Percentiles rank a stretch among this genome's conserved stretches.
Conservation (phyloP, 2,113 vertebrate genomes). For the Boulengeromyrus knoepffleri region DNA sequence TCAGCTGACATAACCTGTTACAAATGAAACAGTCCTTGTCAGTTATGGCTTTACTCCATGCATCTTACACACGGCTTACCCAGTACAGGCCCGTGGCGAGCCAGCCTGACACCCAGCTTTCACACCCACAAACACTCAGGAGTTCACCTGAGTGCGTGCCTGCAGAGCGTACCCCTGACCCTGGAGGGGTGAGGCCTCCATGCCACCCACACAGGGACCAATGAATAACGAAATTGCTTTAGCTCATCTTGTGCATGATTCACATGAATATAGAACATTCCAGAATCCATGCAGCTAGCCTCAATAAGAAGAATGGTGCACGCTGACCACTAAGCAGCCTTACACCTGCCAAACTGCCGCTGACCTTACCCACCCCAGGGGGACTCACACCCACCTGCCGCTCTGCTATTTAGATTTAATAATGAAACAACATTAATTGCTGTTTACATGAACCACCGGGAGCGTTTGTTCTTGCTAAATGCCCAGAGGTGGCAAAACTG, state of each 20-base stretch:
- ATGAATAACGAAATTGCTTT: background rate
- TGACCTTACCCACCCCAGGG: background rate
- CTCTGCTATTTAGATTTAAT: background rate
- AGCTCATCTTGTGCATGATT: background rate
- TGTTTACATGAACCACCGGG: background rate
- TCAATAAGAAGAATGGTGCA: background rate
- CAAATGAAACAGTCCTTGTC: background rate
- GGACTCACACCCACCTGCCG: background rate
- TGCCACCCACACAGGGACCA: background rate
- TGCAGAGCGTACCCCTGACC: background rate
- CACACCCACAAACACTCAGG: background rate
- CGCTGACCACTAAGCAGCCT: background rate
- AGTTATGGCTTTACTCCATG: background rate
- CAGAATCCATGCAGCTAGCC: background rate
- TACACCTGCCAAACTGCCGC: background rate
- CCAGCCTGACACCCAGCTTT: background rate
- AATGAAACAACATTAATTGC: background rate
- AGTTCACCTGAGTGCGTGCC: background rate
- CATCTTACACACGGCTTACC: background rate
- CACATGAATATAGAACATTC: background rate
- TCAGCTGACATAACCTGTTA: background rate
- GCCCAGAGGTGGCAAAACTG: background rate
- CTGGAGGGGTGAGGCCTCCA: background rate
- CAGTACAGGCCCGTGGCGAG: background rate
- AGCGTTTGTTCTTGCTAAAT: background rate